phyloP scores from a whole-genome alignment of 2,113 vertebrate genomes.

The Anas platyrhynchos region DNA sequence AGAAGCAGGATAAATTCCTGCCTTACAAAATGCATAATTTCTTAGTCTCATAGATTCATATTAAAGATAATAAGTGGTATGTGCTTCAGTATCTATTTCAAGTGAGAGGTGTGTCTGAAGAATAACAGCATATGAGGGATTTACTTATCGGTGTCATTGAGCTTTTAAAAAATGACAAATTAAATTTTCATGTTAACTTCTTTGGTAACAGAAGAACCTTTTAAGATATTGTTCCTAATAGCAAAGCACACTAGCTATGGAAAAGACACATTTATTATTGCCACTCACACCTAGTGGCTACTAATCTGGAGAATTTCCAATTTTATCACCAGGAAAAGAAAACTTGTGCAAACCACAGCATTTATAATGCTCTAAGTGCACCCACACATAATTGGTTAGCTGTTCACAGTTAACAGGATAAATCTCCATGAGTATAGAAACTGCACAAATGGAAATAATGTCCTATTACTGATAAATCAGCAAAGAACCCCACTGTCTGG shows the following conservation, averaged over 20 bases:
- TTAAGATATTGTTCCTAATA: not conserved
- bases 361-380: not conserved
- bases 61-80: not conserved
- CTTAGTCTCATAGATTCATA: not conserved
- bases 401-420: not conserved
- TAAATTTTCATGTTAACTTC: not conserved
- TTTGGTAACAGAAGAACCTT: not conserved
- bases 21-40: not conserved
- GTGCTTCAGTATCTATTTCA: not conserved
- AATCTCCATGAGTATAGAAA: not conserved
- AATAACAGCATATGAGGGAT: not conserved
- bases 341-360: not conserved
- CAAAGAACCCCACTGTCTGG: not conserved
- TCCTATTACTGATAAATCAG: not conserved
- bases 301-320: not conserved
- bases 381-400: not conserved
- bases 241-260: not conserved
- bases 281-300: not conserved
- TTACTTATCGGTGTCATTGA: not conserved
- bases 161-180: not conserved
- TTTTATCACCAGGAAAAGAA: not conserved
- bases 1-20: not conserved
- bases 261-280: not conserved
- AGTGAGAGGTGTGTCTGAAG: not conserved
- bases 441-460: not conserved